A percentile compares a stretch with the other conserved stretches of the same genome.
Conservation (phyloP, 37 sponge, comb jelly and placozoan genomes). For the Ianthella basta region DNA sequence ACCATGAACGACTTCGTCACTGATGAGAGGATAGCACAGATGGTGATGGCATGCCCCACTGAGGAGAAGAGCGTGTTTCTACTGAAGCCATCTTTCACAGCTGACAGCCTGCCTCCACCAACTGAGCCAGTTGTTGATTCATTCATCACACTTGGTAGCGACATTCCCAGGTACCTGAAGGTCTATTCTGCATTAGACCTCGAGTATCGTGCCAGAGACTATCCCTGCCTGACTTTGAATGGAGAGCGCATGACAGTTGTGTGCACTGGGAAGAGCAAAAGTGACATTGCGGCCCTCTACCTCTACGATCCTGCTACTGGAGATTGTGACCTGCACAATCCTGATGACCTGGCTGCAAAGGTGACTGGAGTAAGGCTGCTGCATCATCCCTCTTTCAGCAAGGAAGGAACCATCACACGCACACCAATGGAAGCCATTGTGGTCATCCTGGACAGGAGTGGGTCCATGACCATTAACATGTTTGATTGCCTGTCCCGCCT, state of each 20-base stretch:
- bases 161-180: too few relatives aligned
- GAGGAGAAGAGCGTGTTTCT: too few relatives aligned
- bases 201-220: too few relatives aligned
- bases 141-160: too few relatives aligned
- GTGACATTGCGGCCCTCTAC: not conserved
- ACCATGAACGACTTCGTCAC: constrained; percentile 7
- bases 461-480: not conserved
- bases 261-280: not conserved
- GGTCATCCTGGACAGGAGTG: not conserved
- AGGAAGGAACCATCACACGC: not conserved
- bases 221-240: constrained; percentile 4
- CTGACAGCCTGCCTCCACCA: too few relatives aligned
- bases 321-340: not conserved
- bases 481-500: not conserved
- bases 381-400: not conserved
- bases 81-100: too few relatives aligned
- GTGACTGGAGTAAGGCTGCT: not conserved
- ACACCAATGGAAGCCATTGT: constrained; percentile 8
- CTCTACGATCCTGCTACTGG: constrained; percentile 7
- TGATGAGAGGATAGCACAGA: not conserved
- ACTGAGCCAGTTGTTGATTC: too few relatives aligned
- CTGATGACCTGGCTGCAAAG: not conserved
- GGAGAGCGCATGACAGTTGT: not conserved
- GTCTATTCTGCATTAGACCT: too few relatives aligned
- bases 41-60: constrained; percentile 28